Evolutionary conservation across 2,888 invertebrate genomes (phyloP).

Genomic region (Copidosoma aretas): DNA sequence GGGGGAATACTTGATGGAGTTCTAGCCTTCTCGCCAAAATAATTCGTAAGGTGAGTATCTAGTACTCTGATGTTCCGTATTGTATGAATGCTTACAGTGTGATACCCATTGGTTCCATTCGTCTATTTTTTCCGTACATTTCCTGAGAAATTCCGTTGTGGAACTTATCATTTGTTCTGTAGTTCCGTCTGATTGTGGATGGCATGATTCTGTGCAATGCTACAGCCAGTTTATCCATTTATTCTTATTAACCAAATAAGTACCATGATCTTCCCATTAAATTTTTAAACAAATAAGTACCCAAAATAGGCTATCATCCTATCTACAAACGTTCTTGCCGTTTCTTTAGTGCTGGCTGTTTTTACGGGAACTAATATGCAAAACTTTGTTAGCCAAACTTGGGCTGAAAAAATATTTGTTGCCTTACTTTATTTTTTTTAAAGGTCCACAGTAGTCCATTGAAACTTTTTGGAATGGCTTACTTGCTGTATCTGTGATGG

Average conservation of each 20-base stretch:
- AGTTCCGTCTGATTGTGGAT: not conserved
- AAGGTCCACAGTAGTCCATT: constrained; percentile 4
- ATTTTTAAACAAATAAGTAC: not conserved
- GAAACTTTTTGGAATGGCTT: constrained; percentile 10
- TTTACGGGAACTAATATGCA: constrained; percentile 1
- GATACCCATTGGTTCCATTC: too few species aligned
- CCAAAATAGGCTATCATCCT: constrained; percentile 2
- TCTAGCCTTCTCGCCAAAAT: too few species aligned
- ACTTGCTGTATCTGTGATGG: constrained; percentile 8
- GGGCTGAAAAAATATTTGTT: not conserved
- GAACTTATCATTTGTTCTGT: not conserved
- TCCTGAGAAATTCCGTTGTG: too few species aligned
- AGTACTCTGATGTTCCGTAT: too few species aligned
- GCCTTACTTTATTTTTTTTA: not conserved
- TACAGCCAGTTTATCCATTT: not conserved
- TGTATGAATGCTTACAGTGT: too few species aligned
- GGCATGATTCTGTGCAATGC: not conserved
- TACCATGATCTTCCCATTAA: too few species aligned
- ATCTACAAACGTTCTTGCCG: not conserved
- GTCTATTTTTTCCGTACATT: too few species aligned
- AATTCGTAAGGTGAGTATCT: too few species aligned
- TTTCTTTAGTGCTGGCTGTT: not conserved
- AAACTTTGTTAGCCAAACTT: constrained; percentile 3
- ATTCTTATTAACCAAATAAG: too few species aligned
- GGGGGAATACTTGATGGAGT: too few species aligned